These are phyloP conservation scores for Pangasianodon hypophthalmus DNA, from an alignment of 2,113 vertebrate species.

Conservation along the genomic window DNA sequence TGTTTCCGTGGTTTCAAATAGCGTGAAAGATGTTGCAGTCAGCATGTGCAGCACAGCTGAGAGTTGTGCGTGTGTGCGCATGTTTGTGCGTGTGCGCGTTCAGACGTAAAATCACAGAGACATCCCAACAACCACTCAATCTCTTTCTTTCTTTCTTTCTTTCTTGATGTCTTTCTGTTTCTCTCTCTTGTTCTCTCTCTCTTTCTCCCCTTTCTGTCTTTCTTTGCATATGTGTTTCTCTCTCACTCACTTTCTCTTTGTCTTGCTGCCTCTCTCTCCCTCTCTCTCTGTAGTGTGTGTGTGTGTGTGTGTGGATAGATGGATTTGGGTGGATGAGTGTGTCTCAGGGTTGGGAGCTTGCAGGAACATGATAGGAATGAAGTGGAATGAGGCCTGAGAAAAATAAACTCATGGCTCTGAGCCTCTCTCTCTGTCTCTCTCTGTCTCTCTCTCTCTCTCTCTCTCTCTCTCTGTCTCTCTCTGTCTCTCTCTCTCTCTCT, in stretches of 20 bases:
- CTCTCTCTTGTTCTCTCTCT: not conserved
- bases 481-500: not conserved
- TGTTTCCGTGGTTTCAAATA: not conserved
- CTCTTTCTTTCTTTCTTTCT: not conserved
- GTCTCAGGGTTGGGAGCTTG: conserved; percentile 40
- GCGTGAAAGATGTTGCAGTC: not conserved
- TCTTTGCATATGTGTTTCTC: not conserved
- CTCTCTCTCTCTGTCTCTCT: not conserved
- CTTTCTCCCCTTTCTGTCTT: not conserved
- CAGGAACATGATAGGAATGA: conserved; percentile 46
- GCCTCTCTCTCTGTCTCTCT: not conserved
- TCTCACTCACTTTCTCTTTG: not conserved
- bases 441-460: not conserved
- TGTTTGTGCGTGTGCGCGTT: not conserved
- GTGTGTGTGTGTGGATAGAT: conserved; percentile 3
- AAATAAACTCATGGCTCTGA: conserved; percentile 27
- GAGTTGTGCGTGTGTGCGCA: not conserved
- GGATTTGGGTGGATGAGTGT: conserved; percentile 8
- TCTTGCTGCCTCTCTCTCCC: not conserved
- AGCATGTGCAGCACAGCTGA: not conserved
- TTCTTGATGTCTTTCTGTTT: not conserved
- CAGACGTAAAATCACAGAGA: not conserved
- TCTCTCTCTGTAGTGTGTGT: not conserved
- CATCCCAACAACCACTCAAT: not conserved
- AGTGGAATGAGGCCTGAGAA: conserved; percentile 30